Conservation (phyloP, 2,888 invertebrate genomes). For the Cantharis nigra region DNA sequence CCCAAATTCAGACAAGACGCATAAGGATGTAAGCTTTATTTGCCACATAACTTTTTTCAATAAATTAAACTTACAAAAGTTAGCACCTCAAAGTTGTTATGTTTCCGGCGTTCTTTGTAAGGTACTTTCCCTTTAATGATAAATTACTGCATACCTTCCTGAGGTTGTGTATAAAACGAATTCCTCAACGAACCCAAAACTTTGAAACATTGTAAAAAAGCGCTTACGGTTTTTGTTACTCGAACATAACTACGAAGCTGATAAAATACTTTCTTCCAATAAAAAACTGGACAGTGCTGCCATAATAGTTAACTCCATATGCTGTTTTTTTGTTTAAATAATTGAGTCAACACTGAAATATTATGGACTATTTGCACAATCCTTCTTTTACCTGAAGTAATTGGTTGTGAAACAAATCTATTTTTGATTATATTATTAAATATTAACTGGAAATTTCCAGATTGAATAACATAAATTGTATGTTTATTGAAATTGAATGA, state of each 20-base stretch:
- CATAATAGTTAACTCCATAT: neutral
- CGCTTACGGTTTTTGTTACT: slow-evolving; percentile 7
- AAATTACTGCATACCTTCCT: slow-evolving; percentile 33
- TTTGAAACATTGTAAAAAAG: slow-evolving; percentile 5
- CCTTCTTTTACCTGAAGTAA: neutral
- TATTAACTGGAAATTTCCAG: neutral
- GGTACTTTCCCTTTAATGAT: slow-evolving; percentile 27
- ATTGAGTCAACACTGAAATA: neutral
- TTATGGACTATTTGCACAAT: neutral
- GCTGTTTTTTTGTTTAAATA: neutral
- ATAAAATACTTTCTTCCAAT: slow-evolving; percentile 1
- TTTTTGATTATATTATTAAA: neutral
- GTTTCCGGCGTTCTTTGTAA: slow-evolving; percentile 25
- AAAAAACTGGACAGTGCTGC: neutral
- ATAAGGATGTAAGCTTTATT: slow-evolving; percentile 20
- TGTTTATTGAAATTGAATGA: slow-evolving; percentile 1
- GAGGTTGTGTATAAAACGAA: slow-evolving; percentile 30
- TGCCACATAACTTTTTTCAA: slow-evolving; percentile 12
- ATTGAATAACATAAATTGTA: neutral
- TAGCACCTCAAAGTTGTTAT: slow-evolving; percentile 25
- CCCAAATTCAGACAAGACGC: slow-evolving; percentile 12
- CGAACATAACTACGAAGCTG: neutral
- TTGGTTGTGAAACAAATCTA: neutral
- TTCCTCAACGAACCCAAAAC: slow-evolving; percentile 28
- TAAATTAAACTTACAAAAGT: slow-evolving; percentile 27